Percentiles rank a stretch among this genome's conserved stretches.
phyloP scores from a whole-genome alignment of 1,140 invertebrate species.

The Macrobrachium rosenbergii region DNA sequence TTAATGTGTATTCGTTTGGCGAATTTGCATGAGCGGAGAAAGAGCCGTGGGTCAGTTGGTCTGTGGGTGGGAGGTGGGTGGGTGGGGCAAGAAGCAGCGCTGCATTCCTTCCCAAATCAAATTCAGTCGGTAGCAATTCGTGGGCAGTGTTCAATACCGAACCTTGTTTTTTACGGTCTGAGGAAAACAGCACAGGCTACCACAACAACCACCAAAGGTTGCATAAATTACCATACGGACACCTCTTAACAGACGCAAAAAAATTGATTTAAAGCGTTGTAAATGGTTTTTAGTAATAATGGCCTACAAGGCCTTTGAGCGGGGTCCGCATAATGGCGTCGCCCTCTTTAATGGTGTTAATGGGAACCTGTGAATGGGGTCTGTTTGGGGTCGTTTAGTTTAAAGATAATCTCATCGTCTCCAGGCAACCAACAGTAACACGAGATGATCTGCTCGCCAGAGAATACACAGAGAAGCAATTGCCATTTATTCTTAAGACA shows the following conservation, averaged over 20 bases:
- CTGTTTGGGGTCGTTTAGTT: too few species aligned
- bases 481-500: too few species aligned
- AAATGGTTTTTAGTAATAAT: conserved; percentile 35
- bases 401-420: neutral
- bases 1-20: too few species aligned
- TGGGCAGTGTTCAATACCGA: too few species aligned
- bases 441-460: neutral
- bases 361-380: neutral
- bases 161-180: conserved; percentile 5
- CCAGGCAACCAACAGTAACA: neutral
- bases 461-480: too few species aligned
- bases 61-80: too few species aligned
- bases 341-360: neutral
- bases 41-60: too few species aligned
- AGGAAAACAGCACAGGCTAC: neutral
- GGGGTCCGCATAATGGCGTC: neutral
- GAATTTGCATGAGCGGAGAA: too few species aligned
- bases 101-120: too few species aligned
- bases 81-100: too few species aligned
- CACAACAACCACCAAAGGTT: conserved; percentile 8
- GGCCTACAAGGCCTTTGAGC: neutral
- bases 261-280: conserved; percentile 34
- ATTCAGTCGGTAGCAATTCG: too few species aligned
- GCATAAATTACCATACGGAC: conserved; percentile 50
- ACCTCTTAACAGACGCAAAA: conserved; percentile 27